A percentile compares a stretch with the other conserved stretches of the same genome.
Conservation (phyloP, 2,888 invertebrate species). For the Folsomia manolachei region DNA sequence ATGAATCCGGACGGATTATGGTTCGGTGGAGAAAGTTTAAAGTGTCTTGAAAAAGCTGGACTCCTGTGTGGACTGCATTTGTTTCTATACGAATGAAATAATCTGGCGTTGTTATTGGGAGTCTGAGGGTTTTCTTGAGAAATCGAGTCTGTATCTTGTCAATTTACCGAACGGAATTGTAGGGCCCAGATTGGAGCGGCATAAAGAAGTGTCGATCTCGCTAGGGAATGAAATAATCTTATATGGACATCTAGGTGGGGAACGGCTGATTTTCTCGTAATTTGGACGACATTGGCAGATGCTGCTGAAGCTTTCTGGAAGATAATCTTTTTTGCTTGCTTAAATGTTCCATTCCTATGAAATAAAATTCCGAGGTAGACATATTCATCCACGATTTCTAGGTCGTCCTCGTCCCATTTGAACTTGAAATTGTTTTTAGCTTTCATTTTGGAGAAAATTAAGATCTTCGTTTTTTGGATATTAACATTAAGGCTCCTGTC, state of each 20-base stretch:
- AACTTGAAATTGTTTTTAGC: background rate
- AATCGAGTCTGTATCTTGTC: background rate
- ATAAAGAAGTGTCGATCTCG: background rate
- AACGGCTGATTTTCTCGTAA: too few relatives aligned
- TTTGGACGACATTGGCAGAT: too few relatives aligned
- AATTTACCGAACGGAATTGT: background rate
- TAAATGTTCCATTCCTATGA: too few relatives aligned
- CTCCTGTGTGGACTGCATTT: too few relatives aligned
- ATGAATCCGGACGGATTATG: too few relatives aligned
- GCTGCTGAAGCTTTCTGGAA: too few relatives aligned
- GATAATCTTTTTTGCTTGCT: too few relatives aligned
- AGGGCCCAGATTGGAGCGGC: conserved; percentile 12
- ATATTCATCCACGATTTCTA: background rate
- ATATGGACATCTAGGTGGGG: too few relatives aligned
- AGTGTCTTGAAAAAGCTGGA: too few relatives aligned
- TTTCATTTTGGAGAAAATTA: background rate
- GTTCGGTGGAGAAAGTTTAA: too few relatives aligned
- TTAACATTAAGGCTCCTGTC: background rate
- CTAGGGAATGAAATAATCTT: conserved; percentile 2
- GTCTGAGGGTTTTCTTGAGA: background rate
- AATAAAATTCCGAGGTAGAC: background rate
- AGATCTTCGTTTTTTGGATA: background rate
- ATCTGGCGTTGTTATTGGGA: background rate
- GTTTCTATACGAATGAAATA: too few relatives aligned
- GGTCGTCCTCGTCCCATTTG: background rate